Evolutionary conservation across 2,113 vertebrate genomes (phyloP).

Genomic region (Paedocypris sp.): DNA sequence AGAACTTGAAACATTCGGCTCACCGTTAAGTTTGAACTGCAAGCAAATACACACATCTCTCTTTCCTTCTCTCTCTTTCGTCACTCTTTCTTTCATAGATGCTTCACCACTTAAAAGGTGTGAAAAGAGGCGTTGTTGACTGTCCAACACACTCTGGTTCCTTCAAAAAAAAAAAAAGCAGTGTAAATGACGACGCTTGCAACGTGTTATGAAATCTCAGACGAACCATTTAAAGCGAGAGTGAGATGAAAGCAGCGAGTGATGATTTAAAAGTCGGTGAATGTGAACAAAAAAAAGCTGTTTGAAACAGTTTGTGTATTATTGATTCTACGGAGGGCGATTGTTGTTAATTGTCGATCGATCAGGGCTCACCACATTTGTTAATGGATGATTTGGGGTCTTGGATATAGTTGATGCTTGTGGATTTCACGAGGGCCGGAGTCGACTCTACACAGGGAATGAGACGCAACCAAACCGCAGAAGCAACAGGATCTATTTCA

Average conservation of each 20-base stretch:
- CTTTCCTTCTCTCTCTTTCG: neutral
- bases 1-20: slow-evolving; percentile 67
- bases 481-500: slow-evolving; percentile 55
- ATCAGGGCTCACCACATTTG: slow-evolving; percentile 46
- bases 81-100: slow-evolving; percentile 31
- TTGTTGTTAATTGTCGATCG: slow-evolving; percentile 50
- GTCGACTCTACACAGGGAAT: slow-evolving; percentile 48
- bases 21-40: slow-evolving; percentile 68
- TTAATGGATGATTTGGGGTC: slow-evolving; percentile 43
- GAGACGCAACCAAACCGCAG: slow-evolving; percentile 43
- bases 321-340: slow-evolving; percentile 59
- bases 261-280: slow-evolving; percentile 55
- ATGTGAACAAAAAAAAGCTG: slow-evolving; percentile 56
- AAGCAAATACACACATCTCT: slow-evolving; percentile 54
- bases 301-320: slow-evolving; percentile 64
- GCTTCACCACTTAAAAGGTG: slow-evolving; percentile 43
- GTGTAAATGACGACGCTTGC: slow-evolving; percentile 18
- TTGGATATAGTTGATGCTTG: slow-evolving; percentile 45
- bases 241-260: slow-evolving; percentile 41
- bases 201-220: slow-evolving; percentile 26
- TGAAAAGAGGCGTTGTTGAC: slow-evolving; percentile 54
- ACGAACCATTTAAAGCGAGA: slow-evolving; percentile 19
- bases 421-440: slow-evolving; percentile 50
- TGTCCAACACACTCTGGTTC: slow-evolving; percentile 59
- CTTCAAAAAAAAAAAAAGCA: slow-evolving; percentile 47